A percentile compares a stretch with the other conserved stretches of the same genome.
phyloP scores from a whole-genome alignment of 1,140 invertebrate species.

The Pinna nobilis region DNA sequence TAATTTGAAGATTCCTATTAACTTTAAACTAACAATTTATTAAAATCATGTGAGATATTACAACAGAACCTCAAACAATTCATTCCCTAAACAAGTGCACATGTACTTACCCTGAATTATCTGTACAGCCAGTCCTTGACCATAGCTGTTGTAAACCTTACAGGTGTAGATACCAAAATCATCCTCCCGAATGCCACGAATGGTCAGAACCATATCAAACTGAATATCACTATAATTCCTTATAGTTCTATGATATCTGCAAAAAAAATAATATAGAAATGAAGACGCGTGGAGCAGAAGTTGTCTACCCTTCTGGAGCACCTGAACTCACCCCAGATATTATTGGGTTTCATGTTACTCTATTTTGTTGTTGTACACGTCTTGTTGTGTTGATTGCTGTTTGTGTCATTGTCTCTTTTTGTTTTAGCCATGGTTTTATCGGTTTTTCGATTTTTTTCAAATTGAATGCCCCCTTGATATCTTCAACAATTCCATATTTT shows the following conservation, averaged over 20 bases:
- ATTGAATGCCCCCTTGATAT: not conserved
- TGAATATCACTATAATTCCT: not conserved
- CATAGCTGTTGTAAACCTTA: constrained; percentile 30
- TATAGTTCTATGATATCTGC: not conserved
- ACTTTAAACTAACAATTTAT: not conserved
- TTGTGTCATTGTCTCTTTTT: no score
- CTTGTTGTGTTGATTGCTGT: no score
- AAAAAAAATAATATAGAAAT: not conserved
- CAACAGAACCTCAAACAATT: not conserved
- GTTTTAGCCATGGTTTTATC: no score
- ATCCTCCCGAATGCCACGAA: not conserved
- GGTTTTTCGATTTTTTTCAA: not conserved
- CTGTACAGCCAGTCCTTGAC: constrained; percentile 35
- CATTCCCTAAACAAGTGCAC: not conserved
- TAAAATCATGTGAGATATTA: not conserved
- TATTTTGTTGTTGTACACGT: no score
- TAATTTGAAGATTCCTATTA: not conserved
- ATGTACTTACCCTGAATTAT: constrained; percentile 32
- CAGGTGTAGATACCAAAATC: constrained; percentile 40
- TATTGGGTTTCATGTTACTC: no score
- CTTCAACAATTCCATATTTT: not conserved
- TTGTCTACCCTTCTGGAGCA: no score
- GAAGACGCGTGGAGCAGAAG: no score
- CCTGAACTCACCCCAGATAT: no score
- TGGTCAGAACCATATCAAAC: constrained; percentile 22